Percentiles rank a stretch among this genome's conserved stretches.
These are phyloP conservation scores for Periophthalmus magnuspinnatus DNA, from an alignment of 2,797 vertebrate species.

Conservation along the genomic window DNA sequence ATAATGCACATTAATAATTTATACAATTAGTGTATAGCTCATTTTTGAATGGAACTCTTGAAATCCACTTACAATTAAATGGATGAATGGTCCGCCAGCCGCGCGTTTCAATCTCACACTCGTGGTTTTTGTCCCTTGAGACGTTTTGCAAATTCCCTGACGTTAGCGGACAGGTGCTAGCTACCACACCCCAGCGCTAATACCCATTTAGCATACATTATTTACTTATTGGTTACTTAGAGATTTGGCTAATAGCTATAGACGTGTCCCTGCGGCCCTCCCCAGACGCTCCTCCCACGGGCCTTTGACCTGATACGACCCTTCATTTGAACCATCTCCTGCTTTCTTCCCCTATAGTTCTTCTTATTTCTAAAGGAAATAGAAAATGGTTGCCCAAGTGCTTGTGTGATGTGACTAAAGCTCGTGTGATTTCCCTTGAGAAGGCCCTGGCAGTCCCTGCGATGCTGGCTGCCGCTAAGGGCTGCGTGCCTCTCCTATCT, in stretches of 20 bases:
- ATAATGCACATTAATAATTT: constrained; percentile 31
- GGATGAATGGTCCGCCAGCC: constrained; percentile 39
- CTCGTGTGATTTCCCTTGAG: constrained; percentile 75
- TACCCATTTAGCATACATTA: constrained; percentile 63
- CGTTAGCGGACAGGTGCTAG: constrained; percentile 57
- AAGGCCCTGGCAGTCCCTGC: constrained; percentile 61
- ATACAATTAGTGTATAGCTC: constrained; percentile 12
- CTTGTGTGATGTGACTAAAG: constrained; percentile 73
- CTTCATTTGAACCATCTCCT: constrained; percentile 27
- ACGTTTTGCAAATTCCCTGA: constrained; percentile 43
- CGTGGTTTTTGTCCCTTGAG: constrained; percentile 16
- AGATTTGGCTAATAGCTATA: constrained; percentile 58
- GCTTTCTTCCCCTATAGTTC: background rate
- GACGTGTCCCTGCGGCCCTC: constrained; percentile 45
- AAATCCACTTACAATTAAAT: constrained; percentile 51
- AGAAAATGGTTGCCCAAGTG: constrained; percentile 57
- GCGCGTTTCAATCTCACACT: constrained; percentile 39
- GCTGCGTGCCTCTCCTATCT: constrained; percentile 66
- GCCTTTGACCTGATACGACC: constrained; percentile 52
- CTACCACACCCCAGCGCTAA: constrained; percentile 51
- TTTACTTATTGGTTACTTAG: constrained; percentile 62
- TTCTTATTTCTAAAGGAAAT: constrained; percentile 52
- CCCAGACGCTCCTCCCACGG: constrained; percentile 39
- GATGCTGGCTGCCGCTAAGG: constrained; percentile 55
- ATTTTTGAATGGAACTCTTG: constrained; percentile 45